phyloP scores from a whole-genome alignment of 1,140 invertebrate genomes.

The Drosophila kurseongensis region DNA sequence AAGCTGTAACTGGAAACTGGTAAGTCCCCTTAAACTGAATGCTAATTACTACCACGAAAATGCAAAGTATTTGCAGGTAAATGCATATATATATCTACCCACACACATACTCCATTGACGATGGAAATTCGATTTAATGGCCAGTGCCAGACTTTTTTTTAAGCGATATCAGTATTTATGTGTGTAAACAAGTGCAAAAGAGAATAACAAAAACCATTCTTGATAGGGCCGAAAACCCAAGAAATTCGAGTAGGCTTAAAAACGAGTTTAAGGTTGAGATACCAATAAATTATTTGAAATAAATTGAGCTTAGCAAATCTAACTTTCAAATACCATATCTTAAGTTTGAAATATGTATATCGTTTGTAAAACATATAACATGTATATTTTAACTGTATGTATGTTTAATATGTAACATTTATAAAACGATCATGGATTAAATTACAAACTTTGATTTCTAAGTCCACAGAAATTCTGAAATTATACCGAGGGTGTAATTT shows the following conservation, averaged over 20 bases:
- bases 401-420: too few relatives aligned
- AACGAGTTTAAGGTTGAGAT: slow-evolving; percentile 41
- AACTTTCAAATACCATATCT: not conserved
- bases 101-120: not conserved
- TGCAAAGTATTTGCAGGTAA: slow-evolving; percentile 12
- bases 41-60: slow-evolving; percentile 19
- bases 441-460: too few relatives aligned
- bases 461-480: too few relatives aligned
- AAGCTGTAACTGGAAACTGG: not conserved
- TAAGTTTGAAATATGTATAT: not conserved
- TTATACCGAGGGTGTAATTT: too few relatives aligned
- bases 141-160: slow-evolving; percentile 10
- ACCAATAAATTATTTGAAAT: slow-evolving; percentile 7
- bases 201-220: not conserved
- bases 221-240: not conserved
- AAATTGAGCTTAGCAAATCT: not conserved
- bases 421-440: too few relatives aligned
- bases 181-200: slow-evolving; percentile 3
- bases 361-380: too few relatives aligned
- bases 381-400: too few relatives aligned
- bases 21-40: not conserved
- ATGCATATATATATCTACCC: not conserved
- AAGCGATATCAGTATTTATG: slow-evolving; percentile 1
- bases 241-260: slow-evolving; percentile 48
- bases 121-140: slow-evolving; percentile 19